Evolutionary conservation across 2,888 invertebrate genomes (phyloP), one percentile per base, ranked within the genome.

Genomic region (Tridacna crocea): DNA sequence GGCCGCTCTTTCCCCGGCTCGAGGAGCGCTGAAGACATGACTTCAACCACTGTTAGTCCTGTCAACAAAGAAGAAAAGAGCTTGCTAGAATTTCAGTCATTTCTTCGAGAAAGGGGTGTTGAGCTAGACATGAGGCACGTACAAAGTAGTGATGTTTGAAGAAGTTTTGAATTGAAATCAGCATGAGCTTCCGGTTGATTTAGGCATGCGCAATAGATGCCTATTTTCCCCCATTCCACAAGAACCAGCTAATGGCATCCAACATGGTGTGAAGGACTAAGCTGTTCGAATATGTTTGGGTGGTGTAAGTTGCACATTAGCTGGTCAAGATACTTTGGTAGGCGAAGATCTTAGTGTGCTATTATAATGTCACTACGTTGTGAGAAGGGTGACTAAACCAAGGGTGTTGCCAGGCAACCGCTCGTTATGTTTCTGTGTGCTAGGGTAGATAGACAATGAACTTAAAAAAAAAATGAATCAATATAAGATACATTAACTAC

Each of bases 71-170:
- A 90, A 51, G 90, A 91, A 66, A 88, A 88, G 46, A 91, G 91
- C 24, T 90, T 92, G 80, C 47, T 90, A 10, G 89, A 91, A 72
- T 93, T 93, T 79, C 91, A 91, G 74, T 87, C 90, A 72, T 93
- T 92, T 78, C 84, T 93, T 65, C 79, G 89, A 65, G 88, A 91
- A 27, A 86, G 90, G 48, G 93, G 93, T 0, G 82, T 93, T 0
- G 88, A 92, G 26, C 75, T 93, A 12, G 93, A 93, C 80, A 84
- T 93, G 84, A 90, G 89, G 15, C 84, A 87, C 12, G 90, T 93
- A 19, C 92, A 93, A 77, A 91, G 92, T 22, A 93, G 93, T 80
- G 92, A 93, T 46, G 91, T 93, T 8, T 91, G 85, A 83, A 24
- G 22, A 24, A 26, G 55, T 19, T 26, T 27, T 8, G 36, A 46